Base-by-base conservation (phyloP, 2,113 vertebrate species). In the Hipposideros armiger region DNA sequence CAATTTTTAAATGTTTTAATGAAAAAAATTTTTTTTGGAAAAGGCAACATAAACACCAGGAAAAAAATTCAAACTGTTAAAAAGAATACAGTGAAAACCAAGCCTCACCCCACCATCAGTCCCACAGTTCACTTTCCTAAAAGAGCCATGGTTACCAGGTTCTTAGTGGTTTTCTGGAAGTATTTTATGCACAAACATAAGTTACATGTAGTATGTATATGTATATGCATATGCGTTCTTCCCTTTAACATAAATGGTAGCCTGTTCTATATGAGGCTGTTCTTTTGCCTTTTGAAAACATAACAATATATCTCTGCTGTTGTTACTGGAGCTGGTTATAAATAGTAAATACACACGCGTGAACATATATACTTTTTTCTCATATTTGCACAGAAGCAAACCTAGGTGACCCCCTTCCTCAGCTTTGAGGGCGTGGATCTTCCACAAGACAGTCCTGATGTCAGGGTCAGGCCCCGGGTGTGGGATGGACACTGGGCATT, bases 251-350 rank as follows among this genome's bases (percentile, higher is more conserved):
- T 50, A 96, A 81, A 87, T 82, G 64, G 40, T 40, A n/a, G 20
- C 32, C 32, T 83, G 15, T 81, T 90, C 19, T 47, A 82, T 4
- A 45, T 16, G 69, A 28, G 20, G 40, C 36, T 77, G 76, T 85
- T 64, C 16, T 84, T 90, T 87, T 64, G 26, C 11, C 36, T 64
- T 93, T 95, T 62, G 13, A 80, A 86, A 87, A 73, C 85, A 54
- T 92, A 78, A 81, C 20, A 78, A 7, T 76, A 32, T 69, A 32
- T 36, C 36, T 69, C 80, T 52, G 82, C 5, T 85, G 6, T 70
- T 81, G 73, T 70, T 56, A 67, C 9, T 22, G 62, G 54, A 45
- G 47, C 52, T 76, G 69, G 50, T 84, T 93, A 50, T 67, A 91
- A 56, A 62, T 47, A 40, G 14, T 50, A 96, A 54, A 64, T 19